phyloP scores from a whole-genome alignment of 1,140 invertebrate species.

The Drosophila kepulauana region DNA sequence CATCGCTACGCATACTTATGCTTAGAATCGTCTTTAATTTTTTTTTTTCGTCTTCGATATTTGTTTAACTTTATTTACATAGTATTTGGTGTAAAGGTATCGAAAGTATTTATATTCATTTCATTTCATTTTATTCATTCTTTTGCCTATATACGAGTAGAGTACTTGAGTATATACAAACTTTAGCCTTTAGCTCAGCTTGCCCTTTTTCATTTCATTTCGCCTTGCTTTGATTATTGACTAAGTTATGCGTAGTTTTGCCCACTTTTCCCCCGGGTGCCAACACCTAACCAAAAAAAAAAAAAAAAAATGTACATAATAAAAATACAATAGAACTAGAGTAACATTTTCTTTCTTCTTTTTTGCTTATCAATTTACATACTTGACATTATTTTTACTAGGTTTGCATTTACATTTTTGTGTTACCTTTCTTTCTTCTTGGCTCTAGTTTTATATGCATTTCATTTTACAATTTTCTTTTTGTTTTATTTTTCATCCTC shows the following conservation, averaged over 20 bases:
- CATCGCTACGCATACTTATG: constrained; percentile 49
- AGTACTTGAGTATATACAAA: no score
- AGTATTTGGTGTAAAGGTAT: neutral
- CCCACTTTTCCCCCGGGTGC: constrained; percentile 70
- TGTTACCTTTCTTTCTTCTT: constrained; percentile 1
- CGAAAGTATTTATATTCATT: no score
- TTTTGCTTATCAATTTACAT: constrained; percentile 25
- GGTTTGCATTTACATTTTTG: constrained; percentile 21
- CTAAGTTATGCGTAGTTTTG: constrained; percentile 78
- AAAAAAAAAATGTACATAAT: constrained; percentile 17
- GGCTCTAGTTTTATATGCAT: neutral
- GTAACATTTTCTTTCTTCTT: constrained; percentile 10
- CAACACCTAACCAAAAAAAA: constrained; percentile 42
- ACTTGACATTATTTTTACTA: constrained; percentile 24
- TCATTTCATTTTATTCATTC: no score
- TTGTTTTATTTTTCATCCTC: neutral
- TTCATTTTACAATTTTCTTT: neutral
- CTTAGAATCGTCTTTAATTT: constrained; percentile 23
- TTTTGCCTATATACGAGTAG: no score
- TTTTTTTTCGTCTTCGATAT: neutral
- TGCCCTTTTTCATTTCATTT: constrained; percentile 10
- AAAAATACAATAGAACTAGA: constrained; percentile 22
- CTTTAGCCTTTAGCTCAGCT: no score
- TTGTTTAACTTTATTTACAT: constrained; percentile 56
- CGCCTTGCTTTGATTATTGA: constrained; percentile 37